These are phyloP conservation scores for Acrobasis suavella DNA, from an alignment of 2,888 invertebrate species.

Conservation along the genomic window DNA sequence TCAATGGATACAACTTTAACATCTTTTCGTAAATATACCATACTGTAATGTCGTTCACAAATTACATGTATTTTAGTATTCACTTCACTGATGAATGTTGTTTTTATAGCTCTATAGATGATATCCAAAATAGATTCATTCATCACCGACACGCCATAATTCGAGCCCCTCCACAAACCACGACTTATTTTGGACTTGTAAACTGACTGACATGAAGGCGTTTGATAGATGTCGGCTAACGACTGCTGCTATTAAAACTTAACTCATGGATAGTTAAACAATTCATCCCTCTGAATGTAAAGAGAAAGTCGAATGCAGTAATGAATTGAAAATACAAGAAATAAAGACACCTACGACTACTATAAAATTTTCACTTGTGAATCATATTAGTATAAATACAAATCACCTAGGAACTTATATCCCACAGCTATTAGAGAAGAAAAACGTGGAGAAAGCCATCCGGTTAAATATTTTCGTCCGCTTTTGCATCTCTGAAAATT, in stretches of 20 bases:
- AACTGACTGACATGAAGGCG: slow-evolving; percentile 17
- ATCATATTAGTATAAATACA: too few relatives aligned
- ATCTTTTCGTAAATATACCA: too few relatives aligned
- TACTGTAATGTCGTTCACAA: slow-evolving; percentile 8
- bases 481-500: too few relatives aligned
- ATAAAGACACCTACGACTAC: too few relatives aligned
- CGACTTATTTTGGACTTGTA: slow-evolving; percentile 20
- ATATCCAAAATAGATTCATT: slow-evolving; percentile 23
- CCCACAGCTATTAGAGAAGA: too few relatives aligned
- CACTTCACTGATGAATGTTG: slow-evolving; percentile 17
- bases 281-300: neutral
- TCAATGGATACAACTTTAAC: too few relatives aligned
- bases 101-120: slow-evolving; percentile 18
- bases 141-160: slow-evolving; percentile 17
- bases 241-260: slow-evolving; percentile 10
- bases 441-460: too few relatives aligned
- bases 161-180: slow-evolving; percentile 21
- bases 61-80: slow-evolving; percentile 8
- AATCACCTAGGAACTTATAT: too few relatives aligned
- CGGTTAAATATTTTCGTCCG: too few relatives aligned
- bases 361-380: too few relatives aligned
- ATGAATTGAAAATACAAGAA: neutral
- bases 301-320: neutral
- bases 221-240: slow-evolving; percentile 19
- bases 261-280: slow-evolving; percentile 4